phyloP scores from a whole-genome alignment of 2,888 invertebrate species.

The Melanotus villosus region DNA sequence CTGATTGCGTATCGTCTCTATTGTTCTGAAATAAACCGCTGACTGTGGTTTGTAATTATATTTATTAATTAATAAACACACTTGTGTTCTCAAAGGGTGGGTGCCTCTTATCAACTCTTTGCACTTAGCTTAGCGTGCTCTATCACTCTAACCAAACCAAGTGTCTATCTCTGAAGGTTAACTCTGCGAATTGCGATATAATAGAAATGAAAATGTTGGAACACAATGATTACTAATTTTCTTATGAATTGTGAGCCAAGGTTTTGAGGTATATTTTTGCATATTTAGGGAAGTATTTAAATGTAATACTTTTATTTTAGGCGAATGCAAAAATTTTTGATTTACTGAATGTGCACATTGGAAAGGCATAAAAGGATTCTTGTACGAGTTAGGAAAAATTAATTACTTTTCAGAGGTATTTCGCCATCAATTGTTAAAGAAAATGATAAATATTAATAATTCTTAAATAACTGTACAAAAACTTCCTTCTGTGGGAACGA shows the following conservation, averaged over 20 bases:
- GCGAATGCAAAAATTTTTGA: too few relatives aligned
- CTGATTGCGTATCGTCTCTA: background rate
- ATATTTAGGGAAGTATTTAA: too few relatives aligned
- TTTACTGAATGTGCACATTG: too few relatives aligned
- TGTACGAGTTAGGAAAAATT: too few relatives aligned
- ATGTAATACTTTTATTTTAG: too few relatives aligned
- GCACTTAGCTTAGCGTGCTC: background rate
- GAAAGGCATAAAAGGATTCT: too few relatives aligned
- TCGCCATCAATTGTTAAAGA: too few relatives aligned
- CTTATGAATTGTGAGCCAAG: background rate
- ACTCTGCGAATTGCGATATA: background rate
- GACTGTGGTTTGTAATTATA: background rate
- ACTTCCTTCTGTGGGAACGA: too few relatives aligned
- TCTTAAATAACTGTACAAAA: too few relatives aligned
- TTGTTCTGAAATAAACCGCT: background rate
- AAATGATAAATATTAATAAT: too few relatives aligned
- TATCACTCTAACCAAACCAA: background rate
- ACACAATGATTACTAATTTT: background rate
- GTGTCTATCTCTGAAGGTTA: constrained; percentile 1
- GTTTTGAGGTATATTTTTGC: too few relatives aligned
- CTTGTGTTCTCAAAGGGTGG: background rate
- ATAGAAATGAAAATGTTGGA: background rate
- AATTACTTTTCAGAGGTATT: too few relatives aligned
- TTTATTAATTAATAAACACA: constrained; percentile 15
- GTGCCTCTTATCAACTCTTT: constrained; percentile 9